phyloP scores from a whole-genome alignment of 2,113 vertebrate species.

The Neodontobutis hainanensis region DNA sequence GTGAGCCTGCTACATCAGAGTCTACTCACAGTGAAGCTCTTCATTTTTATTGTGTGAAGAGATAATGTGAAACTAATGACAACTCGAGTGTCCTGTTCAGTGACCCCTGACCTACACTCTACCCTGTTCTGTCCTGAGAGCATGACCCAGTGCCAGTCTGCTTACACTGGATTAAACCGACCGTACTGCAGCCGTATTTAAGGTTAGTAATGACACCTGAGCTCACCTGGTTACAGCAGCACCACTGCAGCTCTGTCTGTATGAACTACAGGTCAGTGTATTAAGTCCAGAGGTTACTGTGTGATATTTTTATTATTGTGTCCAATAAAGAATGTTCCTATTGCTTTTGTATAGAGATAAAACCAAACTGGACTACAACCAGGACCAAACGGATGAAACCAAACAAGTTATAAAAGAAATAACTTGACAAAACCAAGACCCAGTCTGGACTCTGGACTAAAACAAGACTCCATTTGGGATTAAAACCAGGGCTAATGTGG shows the following conservation, averaged over 20 bases:
- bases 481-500: too few relatives aligned
- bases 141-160: background rate
- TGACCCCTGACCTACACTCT: background rate
- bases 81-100: background rate
- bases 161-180: slow-evolving; percentile 3
- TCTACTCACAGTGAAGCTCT: background rate
- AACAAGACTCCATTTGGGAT: too few relatives aligned
- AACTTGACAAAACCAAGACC: too few relatives aligned
- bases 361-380: too few relatives aligned
- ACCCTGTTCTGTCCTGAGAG: background rate
- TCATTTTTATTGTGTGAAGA: background rate
- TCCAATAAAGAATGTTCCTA: too few relatives aligned
- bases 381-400: too few relatives aligned
- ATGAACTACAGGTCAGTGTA: too few relatives aligned
- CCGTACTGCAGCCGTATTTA: background rate
- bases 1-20: background rate
- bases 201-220: slow-evolving; percentile 3
- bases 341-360: too few relatives aligned
- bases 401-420: too few relatives aligned
- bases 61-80: slow-evolving; percentile 5
- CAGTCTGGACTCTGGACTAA: too few relatives aligned
- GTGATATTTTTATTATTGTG: too few relatives aligned
- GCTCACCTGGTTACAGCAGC: background rate
- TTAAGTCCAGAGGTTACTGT: too few relatives aligned
- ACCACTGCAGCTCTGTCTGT: background rate